Conservation (phyloP, 1,140 invertebrate species). For the Calycopis cecrops region DNA sequence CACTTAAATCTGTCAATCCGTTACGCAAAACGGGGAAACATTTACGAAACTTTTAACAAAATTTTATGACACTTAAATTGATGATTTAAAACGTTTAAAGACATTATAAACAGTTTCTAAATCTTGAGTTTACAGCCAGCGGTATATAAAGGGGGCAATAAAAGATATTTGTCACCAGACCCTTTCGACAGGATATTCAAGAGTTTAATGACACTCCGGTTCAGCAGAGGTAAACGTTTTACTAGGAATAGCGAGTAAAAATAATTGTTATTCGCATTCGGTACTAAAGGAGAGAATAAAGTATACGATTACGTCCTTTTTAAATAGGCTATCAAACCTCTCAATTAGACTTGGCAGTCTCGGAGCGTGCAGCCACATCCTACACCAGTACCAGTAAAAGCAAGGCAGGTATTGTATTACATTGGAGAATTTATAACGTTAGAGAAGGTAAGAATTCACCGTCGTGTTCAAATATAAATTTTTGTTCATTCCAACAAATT, state of each 20-base stretch:
- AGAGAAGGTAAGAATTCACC: no score
- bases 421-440: no score
- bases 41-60: slow-evolving; percentile 2
- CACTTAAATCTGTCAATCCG: no score
- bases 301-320: neutral
- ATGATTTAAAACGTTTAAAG: slow-evolving; percentile 5
- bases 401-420: no score
- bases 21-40: slow-evolving; percentile 8
- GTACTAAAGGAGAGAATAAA: slow-evolving; percentile 47
- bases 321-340: slow-evolving; percentile 8
- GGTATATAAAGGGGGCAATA: slow-evolving; percentile 10
- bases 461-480: no score
- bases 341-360: neutral
- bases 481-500: no score
- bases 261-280: slow-evolving; percentile 52
- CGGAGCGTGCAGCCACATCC: neutral
- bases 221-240: slow-evolving; percentile 9
- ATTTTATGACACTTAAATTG: neutral
- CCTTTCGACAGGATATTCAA: slow-evolving; percentile 18
- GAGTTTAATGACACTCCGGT: slow-evolving; percentile 15
- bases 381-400: no score
- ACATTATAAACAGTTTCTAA: slow-evolving; percentile 13
- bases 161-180: slow-evolving; percentile 20
- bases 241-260: slow-evolving; percentile 42
- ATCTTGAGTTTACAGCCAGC: neutral